A percentile compares a stretch with the other conserved stretches of the same genome.
Evolutionary conservation across 2,797 vertebrate species (phyloP).

Genomic region (Halcyon smyrnensis): DNA sequence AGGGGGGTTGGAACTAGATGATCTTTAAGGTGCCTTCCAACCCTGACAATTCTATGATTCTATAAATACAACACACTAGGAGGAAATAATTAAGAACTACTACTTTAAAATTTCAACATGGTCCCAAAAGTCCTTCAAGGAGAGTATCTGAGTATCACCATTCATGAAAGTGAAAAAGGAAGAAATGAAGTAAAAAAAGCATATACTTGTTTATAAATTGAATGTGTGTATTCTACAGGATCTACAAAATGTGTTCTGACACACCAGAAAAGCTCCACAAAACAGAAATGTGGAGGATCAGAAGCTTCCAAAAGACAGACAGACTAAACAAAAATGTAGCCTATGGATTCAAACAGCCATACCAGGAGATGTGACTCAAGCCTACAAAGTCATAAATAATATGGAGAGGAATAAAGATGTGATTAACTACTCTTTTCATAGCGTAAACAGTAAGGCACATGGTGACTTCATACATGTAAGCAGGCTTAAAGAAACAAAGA

Average conservation of each 20-base stretch:
- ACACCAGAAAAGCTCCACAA: background rate
- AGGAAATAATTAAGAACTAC: background rate
- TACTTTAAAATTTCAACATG: background rate
- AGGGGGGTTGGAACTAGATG: no score
- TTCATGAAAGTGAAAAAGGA: background rate
- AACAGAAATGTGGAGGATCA: background rate
- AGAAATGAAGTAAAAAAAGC: background rate
- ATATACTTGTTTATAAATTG: background rate
- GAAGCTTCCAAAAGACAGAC: background rate
- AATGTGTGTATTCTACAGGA: background rate
- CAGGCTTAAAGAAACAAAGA: background rate
- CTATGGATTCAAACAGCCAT: background rate
- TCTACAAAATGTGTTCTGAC: background rate
- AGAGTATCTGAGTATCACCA: background rate
- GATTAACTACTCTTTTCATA: background rate
- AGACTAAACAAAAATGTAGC: background rate
- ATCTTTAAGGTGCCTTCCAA: no score
- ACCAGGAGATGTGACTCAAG: background rate
- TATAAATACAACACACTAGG: background rate
- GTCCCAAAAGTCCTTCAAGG: background rate
- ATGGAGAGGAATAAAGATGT: background rate
- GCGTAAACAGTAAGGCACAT: background rate
- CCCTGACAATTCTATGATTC: no score
- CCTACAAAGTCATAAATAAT: background rate
- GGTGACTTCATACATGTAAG: background rate